Evolutionary conservation across 2,888 invertebrate genomes (phyloP).

Genomic region (Drosophila neotestacea): DNA sequence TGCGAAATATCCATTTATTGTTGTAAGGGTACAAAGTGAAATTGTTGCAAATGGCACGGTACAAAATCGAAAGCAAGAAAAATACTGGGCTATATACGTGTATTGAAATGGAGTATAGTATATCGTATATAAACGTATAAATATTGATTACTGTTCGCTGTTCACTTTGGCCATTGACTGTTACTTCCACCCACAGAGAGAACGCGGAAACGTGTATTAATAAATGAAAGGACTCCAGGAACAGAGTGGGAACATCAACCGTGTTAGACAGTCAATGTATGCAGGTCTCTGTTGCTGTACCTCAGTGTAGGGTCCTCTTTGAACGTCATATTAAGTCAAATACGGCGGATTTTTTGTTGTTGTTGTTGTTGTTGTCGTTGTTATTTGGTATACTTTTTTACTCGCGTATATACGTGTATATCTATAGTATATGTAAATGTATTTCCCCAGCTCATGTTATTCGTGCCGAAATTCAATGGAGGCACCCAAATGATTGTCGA

Average conservation of each 20-base stretch:
- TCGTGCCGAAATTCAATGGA: conserved; percentile 14
- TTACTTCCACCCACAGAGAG: not conserved
- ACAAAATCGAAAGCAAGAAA: conserved; percentile 19
- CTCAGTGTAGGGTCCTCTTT: not conserved
- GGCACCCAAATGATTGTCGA: conserved; percentile 3
- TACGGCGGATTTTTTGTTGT: conserved; percentile 10
- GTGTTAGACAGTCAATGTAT: conserved; percentile 41
- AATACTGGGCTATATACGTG: not conserved
- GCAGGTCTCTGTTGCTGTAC: not conserved
- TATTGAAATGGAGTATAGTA: not conserved
- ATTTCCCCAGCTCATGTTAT: conserved; percentile 19
- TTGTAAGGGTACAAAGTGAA: conserved; percentile 18
- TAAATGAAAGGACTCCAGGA: conserved; percentile 40
- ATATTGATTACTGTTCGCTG: conserved; percentile 45
- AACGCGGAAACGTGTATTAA: conserved; percentile 30
- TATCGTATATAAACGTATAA: conserved; percentile 32
- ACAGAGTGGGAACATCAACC: not conserved
- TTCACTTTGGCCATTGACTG: conserved; percentile 31
- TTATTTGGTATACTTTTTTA: conserved; percentile 1
- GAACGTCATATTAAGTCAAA: conserved; percentile 25
- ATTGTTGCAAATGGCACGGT: conserved; percentile 32
- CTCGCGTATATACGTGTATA: not conserved
- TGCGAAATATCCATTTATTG: not conserved
- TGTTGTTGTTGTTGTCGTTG: not conserved
- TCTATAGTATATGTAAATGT: conserved; percentile 12